A percentile compares a stretch with the other conserved stretches of the same genome.
phyloP scores from a whole-genome alignment of 2,113 vertebrate species.

The Apodemus speciosus region DNA sequence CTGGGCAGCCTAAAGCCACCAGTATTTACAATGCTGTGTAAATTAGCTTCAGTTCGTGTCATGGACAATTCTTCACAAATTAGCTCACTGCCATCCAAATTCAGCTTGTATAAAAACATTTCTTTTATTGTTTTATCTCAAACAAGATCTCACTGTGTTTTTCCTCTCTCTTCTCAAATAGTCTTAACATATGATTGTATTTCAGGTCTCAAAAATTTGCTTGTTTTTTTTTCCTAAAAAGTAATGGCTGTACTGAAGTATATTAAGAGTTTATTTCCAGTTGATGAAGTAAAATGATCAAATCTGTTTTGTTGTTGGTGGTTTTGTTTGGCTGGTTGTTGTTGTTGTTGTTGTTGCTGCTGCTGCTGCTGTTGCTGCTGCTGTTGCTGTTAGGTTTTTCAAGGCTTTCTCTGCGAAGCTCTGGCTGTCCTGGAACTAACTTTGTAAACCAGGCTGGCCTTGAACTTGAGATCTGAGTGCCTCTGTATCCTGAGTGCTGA shows the following conservation, averaged over 20 bases:
- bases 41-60: slow-evolving; percentile 63
- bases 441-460: too few relatives aligned
- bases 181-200: slow-evolving; percentile 20
- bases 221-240: background rate
- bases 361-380: too few relatives aligned
- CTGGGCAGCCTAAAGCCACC: background rate
- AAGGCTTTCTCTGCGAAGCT: too few relatives aligned
- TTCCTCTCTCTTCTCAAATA: background rate
- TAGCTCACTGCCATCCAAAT: slow-evolving; percentile 30
- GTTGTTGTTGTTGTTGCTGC: too few relatives aligned
- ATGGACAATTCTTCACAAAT: slow-evolving; percentile 45
- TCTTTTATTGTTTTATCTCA: slow-evolving; percentile 1
- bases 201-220: background rate
- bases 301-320: background rate
- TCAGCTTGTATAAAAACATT: slow-evolving; percentile 41
- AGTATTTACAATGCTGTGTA: slow-evolving; percentile 55
- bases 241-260: background rate
- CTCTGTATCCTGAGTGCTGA: too few relatives aligned
- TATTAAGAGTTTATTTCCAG: background rate
- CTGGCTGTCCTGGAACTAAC: too few relatives aligned
- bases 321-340: too few relatives aligned
- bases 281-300: background rate
- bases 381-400: too few relatives aligned
- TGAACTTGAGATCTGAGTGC: too few relatives aligned
- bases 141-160: background rate